Evolutionary conservation across 2,888 invertebrate species (phyloP), one percentile per base, ranked within the genome.

Genomic region (Drosophila atroscutellata): DNA sequence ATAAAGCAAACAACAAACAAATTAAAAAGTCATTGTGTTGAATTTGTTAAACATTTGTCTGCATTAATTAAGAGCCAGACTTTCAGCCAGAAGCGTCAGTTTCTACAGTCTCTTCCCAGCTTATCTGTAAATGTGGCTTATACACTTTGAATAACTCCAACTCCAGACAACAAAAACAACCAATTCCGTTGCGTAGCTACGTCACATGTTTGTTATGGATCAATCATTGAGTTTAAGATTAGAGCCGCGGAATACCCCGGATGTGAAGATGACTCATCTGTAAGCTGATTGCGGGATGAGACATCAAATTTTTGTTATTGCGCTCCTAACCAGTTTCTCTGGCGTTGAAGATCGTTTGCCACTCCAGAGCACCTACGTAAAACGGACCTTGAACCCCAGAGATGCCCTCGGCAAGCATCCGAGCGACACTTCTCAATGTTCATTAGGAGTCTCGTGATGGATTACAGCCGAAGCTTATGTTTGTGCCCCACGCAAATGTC

Each of bases 201-300:
- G 71, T 79, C 69, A 74, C 20, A 56, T 15, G 20, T n/a, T 55
- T 50, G 24, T 30, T 36, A 26, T 20, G 47, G 52, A 59, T 36
- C 60, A 36, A 30, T 36, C 66, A 67, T 74, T 66, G 60, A 65
- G 5, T 20, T 42, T 18, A 32, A 30, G 30, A 20, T 42, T 15
- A 58, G 50, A 32, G 39, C 20, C 36, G 63, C 50, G 88, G 88
- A 85, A 88, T 81, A 75, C 88, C 88, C 88, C 85, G 85, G 83
- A 88, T 77, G 75, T 75, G 64, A 28, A 47, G 45, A 50, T 86
- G 85, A 85, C 69, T 85, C 85, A 85, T 75, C 66, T 50, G 9
- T 13, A 39, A 28, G 26, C 50, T 18, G 28, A 20, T 26, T 55
- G 56, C 11, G 34, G 18, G 32, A 61, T 74, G 62, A 68, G 55